A percentile compares a stretch with the other conserved stretches of the same genome.
phyloP scores from a whole-genome alignment of 1,140 invertebrate genomes.

The Aradophagus sp. region DNA sequence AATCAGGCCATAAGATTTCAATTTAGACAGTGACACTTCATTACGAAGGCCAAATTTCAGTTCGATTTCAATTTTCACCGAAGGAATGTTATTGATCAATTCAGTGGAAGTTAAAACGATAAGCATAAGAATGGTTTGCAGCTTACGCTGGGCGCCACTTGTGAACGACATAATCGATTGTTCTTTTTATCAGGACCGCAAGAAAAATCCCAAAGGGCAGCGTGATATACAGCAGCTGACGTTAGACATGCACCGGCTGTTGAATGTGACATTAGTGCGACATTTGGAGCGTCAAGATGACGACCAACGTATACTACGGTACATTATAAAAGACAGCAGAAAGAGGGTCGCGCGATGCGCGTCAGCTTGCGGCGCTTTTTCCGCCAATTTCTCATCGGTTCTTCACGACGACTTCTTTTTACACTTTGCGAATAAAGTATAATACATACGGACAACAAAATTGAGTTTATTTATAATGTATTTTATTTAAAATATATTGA shows the following conservation, averaged over 20 bases:
- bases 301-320: constrained; percentile 32
- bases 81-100: too few relatives aligned
- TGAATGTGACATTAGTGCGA: constrained; percentile 55
- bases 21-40: too few relatives aligned
- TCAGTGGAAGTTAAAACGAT: too few relatives aligned
- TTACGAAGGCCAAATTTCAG: too few relatives aligned
- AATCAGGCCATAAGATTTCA: too few relatives aligned
- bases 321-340: constrained; percentile 41
- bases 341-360: constrained; percentile 9
- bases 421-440: background rate
- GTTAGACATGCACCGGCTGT: constrained; percentile 61
- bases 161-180: constrained; percentile 50
- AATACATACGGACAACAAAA: too few relatives aligned
- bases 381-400: constrained; percentile 1
- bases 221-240: constrained; percentile 57
- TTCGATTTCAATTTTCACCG: too few relatives aligned
- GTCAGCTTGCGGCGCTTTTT: constrained; percentile 53
- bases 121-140: too few relatives aligned
- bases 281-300: constrained; percentile 58
- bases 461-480: too few relatives aligned
- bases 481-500: too few relatives aligned
- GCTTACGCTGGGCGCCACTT: constrained; percentile 33
- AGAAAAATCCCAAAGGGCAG: constrained; percentile 48
- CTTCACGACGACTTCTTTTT: background rate
- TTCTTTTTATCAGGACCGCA: constrained; percentile 50